Evolutionary conservation across 2,113 vertebrate species (phyloP).

Genomic region (human): DNA sequence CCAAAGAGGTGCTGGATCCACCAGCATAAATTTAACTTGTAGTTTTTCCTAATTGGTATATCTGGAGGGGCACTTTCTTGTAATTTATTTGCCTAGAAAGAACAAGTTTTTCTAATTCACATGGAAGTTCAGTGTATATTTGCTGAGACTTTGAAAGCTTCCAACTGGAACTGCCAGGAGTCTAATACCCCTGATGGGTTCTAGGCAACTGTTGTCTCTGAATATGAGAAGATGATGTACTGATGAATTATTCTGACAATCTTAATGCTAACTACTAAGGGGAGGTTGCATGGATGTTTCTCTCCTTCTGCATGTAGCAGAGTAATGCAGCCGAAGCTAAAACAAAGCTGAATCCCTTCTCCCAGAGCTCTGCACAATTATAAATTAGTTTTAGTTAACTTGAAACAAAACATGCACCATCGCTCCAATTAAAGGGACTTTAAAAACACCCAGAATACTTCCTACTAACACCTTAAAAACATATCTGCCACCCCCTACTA

Average conservation of each 20-base stretch:
- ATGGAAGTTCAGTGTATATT: neutral
- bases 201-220: neutral
- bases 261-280: neutral
- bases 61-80: neutral
- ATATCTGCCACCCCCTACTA: neutral
- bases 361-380: neutral
- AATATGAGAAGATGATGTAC: neutral
- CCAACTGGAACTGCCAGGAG: neutral
- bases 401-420: neutral
- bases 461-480: neutral
- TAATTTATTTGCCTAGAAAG: neutral
- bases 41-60: neutral
- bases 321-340: neutral
- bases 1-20: neutral
- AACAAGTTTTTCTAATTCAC: neutral
- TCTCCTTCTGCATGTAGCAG: neutral
- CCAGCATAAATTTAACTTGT: neutral
- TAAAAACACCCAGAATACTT: neutral
- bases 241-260: neutral
- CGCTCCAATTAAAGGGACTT: neutral
- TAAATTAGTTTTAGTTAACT: neutral
- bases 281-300: neutral
- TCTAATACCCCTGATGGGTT: neutral
- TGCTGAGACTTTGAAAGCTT: neutral
- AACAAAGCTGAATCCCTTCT: neutral